These are phyloP conservation scores for Drosophila quadrilineata DNA, from an alignment of 1,140 invertebrate species.

Conservation along the genomic window DNA sequence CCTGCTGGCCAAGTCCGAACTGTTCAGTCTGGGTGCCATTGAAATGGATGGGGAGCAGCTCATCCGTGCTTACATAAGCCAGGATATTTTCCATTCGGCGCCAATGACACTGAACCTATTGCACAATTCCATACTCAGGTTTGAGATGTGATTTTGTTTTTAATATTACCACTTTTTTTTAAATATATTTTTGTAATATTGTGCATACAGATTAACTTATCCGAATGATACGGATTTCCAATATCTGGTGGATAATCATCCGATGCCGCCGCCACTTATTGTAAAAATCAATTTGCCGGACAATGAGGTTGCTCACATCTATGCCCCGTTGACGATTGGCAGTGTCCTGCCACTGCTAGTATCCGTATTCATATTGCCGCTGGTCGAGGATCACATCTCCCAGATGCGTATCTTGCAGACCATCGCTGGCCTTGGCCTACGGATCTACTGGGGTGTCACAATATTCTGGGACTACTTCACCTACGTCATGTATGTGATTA, in stretches of 20 bases:
- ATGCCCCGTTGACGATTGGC: constrained; percentile 52
- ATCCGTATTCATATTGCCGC: constrained; percentile 58
- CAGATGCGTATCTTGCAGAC: constrained; percentile 50
- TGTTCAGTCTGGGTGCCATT: constrained; percentile 40
- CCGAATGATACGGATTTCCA: background rate
- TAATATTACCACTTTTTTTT: background rate
- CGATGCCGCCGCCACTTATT: constrained; percentile 43
- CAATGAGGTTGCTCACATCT: constrained; percentile 63
- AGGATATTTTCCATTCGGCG: constrained; percentile 63
- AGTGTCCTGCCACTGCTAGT: constrained; percentile 58
- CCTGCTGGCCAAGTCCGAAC: constrained; percentile 1
- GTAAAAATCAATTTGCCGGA: constrained; percentile 61
- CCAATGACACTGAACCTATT: constrained; percentile 61
- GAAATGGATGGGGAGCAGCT: constrained; percentile 18
- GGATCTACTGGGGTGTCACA: constrained; percentile 54
- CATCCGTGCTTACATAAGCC: constrained; percentile 44
- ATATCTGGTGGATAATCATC: constrained; percentile 41
- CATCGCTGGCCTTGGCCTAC: constrained; percentile 52
- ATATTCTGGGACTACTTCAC: constrained; percentile 65
- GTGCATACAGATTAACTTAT: constrained; percentile 35
- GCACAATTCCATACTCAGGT: constrained; percentile 60
- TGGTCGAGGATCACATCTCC: constrained; percentile 56
- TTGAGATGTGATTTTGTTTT: background rate
- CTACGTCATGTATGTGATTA: constrained; percentile 49
- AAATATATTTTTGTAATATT: background rate